phyloP scores from a whole-genome alignment of 2,888 invertebrate genomes.

The Leptopilina syphax region DNA sequence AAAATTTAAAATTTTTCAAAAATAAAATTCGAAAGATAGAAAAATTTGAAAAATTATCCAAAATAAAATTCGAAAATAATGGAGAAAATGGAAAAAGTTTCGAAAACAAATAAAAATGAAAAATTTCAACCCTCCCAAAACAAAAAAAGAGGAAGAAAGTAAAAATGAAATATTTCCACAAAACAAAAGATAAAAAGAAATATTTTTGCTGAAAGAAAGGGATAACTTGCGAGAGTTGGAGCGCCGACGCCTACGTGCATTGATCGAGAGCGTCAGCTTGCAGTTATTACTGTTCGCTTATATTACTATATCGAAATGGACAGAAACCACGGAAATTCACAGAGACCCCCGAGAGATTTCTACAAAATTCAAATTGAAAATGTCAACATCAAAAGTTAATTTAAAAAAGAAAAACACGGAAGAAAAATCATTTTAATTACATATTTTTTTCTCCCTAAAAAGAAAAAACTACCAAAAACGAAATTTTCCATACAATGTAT shows the following conservation, averaged over 20 bases:
- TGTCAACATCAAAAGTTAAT: slow-evolving; percentile 7
- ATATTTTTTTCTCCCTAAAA: neutral
- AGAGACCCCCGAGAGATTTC: neutral
- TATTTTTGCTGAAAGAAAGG: neutral
- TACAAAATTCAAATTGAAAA: neutral
- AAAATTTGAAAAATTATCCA: neutral
- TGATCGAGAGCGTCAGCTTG: slow-evolving; percentile 76
- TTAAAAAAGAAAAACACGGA: neutral
- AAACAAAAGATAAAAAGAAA: neutral
- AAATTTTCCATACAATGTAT: too few species aligned
- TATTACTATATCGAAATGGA: slow-evolving; percentile 56
- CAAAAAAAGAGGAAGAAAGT: neutral
- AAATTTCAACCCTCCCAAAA: too few species aligned
- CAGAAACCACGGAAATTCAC: slow-evolving; percentile 51
- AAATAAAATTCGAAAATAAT: too few species aligned
- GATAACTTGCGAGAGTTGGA: slow-evolving; percentile 47
- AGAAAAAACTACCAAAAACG: too few species aligned
- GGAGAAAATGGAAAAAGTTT: neutral
- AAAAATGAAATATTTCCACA: neutral
- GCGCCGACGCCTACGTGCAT: slow-evolving; percentile 70
- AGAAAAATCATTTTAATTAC: neutral
- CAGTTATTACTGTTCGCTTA: slow-evolving; percentile 70
- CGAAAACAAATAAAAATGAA: too few species aligned
- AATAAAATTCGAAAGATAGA: neutral
- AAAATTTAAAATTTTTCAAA: too few species aligned